These are phyloP conservation scores for Argyrosomus regius DNA, from an alignment of 2,797 vertebrate species.

Conservation along the genomic window DNA sequence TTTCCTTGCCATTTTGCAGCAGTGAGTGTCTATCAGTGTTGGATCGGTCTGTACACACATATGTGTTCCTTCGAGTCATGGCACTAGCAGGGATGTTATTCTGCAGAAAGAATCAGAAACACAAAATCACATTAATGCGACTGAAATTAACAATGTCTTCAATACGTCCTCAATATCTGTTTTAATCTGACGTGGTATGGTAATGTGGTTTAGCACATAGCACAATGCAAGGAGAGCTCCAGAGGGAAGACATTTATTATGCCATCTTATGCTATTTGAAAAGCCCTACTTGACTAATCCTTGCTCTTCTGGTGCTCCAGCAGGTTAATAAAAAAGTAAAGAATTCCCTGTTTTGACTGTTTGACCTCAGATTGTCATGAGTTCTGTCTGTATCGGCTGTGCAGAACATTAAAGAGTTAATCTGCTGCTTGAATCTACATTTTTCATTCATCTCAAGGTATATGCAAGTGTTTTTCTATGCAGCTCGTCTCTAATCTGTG, in stretches of 20 bases:
- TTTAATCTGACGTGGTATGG: not conserved
- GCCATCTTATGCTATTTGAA: not conserved
- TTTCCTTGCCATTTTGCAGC: conserved; percentile 94
- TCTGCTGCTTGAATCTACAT: conserved; percentile 14
- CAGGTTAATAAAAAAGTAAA: not conserved
- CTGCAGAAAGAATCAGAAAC: conserved; percentile 70
- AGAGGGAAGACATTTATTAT: not conserved
- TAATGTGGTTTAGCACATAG: not conserved
- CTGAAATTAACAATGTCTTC: not conserved
- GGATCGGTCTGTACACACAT: conserved; percentile 92
- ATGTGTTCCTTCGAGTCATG: conserved; percentile 95
- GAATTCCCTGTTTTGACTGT: not conserved
- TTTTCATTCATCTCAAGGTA: not conserved
- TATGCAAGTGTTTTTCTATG: not conserved
- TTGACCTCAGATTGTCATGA: conserved; percentile 5
- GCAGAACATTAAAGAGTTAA: conserved; percentile 46
- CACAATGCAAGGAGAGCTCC: not conserved
- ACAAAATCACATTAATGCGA: not conserved
- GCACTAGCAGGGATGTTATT: conserved; percentile 91
- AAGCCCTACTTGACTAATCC: not conserved
- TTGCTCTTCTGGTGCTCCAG: not conserved
- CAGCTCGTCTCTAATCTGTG: conserved; percentile 12
- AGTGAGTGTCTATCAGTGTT: conserved; percentile 88
- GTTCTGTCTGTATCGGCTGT: not conserved
- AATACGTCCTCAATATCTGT: not conserved